Evolutionary conservation across 2,888 invertebrate genomes (phyloP).

Genomic region (Caenorhabditis sp.): DNA sequence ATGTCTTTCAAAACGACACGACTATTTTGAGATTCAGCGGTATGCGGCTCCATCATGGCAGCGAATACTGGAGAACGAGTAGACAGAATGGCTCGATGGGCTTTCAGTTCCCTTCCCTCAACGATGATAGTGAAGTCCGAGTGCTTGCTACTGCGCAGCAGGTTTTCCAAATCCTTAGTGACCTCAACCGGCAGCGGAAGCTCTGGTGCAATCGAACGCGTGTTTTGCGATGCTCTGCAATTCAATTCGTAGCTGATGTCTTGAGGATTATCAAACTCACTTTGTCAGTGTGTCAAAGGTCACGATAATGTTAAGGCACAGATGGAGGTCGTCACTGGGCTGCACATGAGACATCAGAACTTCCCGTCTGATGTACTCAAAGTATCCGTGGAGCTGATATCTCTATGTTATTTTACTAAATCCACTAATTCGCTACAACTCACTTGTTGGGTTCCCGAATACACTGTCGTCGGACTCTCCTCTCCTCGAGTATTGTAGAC

Average conservation of each 20-base stretch:
- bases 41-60: constrained; percentile 80
- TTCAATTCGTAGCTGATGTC: neutral
- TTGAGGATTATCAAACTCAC: constrained; percentile 12
- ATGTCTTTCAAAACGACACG: constrained; percentile 70
- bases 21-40: constrained; percentile 74
- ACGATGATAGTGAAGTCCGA: constrained; percentile 78
- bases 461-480: constrained; percentile 82
- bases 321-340: constrained; percentile 79
- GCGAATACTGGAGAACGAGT: constrained; percentile 78
- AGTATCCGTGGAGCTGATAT: constrained; percentile 81
- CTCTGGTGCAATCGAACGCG: constrained; percentile 26
- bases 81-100: constrained; percentile 71
- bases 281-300: constrained; percentile 82
- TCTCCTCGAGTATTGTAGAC: constrained; percentile 80
- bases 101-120: constrained; percentile 68
- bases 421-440: neutral
- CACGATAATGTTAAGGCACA: constrained; percentile 78
- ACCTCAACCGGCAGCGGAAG: constrained; percentile 69
- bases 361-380: constrained; percentile 83
- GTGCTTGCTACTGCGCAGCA: constrained; percentile 73
- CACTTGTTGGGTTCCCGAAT: constrained; percentile 83
- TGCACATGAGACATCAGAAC: constrained; percentile 74
- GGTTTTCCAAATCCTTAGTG: constrained; percentile 74
- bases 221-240: constrained; percentile 39
- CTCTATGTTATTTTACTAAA: neutral